phyloP scores from a whole-genome alignment of 2,797 vertebrate species.

The Phataginus tricuspis region DNA sequence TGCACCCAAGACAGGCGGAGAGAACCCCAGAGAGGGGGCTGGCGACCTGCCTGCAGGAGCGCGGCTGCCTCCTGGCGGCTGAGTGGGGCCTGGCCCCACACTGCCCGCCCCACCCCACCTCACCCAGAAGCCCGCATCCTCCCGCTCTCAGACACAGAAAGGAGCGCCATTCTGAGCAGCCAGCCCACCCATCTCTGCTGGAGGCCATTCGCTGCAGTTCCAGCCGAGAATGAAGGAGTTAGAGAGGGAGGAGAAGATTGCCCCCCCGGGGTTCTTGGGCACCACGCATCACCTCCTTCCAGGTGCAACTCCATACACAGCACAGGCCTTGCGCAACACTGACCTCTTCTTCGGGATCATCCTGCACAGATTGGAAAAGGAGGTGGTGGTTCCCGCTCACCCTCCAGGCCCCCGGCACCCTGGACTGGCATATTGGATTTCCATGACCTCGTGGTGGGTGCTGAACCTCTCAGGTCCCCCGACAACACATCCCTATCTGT shows the following conservation, averaged over 20 bases:
- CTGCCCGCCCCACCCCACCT: accelerated
- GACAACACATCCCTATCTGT: not conserved
- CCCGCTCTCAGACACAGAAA: not conserved
- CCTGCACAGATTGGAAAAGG: not conserved
- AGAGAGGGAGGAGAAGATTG: not conserved
- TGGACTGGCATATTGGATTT: not conserved
- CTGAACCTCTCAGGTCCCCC: not conserved
- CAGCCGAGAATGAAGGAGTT: not conserved
- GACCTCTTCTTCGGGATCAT: not conserved
- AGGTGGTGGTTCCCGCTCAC: not conserved
- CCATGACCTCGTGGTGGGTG: not conserved
- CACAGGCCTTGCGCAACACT: not conserved
- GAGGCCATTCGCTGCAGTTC: not conserved
- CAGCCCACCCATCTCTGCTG: not conserved
- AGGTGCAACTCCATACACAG: not conserved
- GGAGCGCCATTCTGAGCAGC: not conserved
- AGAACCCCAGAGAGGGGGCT: not conserved
- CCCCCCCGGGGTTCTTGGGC: not conserved
- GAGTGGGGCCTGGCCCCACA: not conserved
- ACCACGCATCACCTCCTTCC: not conserved
- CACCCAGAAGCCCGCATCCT: not conserved
- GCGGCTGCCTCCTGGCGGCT: not conserved
- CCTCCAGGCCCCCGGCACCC: not conserved
- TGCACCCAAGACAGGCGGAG: not conserved
- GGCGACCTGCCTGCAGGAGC: not conserved